Conservation (phyloP, 2,888 invertebrate genomes). For the Himalopsyche anomala region DNA sequence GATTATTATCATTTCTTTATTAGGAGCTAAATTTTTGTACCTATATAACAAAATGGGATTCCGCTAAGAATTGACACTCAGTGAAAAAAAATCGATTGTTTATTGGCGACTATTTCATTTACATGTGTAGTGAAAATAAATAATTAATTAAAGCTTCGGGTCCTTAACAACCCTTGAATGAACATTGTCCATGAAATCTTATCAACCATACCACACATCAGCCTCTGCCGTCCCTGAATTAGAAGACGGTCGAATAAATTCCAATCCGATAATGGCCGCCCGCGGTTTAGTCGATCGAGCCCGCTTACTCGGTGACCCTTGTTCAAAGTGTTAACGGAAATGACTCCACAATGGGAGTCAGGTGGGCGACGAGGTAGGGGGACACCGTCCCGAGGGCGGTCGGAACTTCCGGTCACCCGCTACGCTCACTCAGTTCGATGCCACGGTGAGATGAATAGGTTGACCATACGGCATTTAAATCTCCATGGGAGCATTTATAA, state of each 20-base stretch:
- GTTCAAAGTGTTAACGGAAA: slow-evolving; percentile 20
- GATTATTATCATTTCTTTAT: too few relatives aligned
- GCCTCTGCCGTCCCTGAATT: neutral
- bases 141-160: too few relatives aligned
- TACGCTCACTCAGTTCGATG: slow-evolving; percentile 29
- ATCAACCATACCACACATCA: neutral
- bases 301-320: slow-evolving; percentile 21
- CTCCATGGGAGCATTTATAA: too few relatives aligned
- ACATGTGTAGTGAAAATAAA: too few relatives aligned
- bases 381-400: slow-evolving; percentile 7
- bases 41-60: too few relatives aligned
- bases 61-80: too few relatives aligned
- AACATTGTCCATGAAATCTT: too few relatives aligned
- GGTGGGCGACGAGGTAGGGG: neutral
- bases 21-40: too few relatives aligned
- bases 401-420: slow-evolving; percentile 34
- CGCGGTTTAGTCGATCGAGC: slow-evolving; percentile 24
- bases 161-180: too few relatives aligned
- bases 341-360: slow-evolving; percentile 11
- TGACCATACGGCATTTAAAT: neutral
- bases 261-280: slow-evolving; percentile 11
- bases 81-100: too few relatives aligned
- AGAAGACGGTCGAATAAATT: slow-evolving; percentile 26
- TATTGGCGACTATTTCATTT: too few relatives aligned
- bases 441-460: slow-evolving; percentile 19